Percentiles rank a stretch among this genome's conserved stretches.
Conservation (phyloP, 2,888 invertebrate genomes). For the Ischnus inquisitorius region DNA sequence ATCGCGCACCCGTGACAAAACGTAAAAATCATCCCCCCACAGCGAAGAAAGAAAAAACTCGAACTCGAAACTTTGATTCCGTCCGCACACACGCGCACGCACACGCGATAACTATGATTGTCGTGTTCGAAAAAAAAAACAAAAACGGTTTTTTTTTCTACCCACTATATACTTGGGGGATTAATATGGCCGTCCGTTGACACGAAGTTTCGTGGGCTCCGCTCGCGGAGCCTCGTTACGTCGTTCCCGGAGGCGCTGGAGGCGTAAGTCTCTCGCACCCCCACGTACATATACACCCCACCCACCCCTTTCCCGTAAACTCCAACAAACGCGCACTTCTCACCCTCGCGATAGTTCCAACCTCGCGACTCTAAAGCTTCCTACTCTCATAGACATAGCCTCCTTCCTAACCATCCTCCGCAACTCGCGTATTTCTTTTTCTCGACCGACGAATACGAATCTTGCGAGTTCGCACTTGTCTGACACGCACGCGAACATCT, state of each 20-base stretch:
- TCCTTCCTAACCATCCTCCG: background rate
- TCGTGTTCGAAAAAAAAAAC: slow-evolving; percentile 1
- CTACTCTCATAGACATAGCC: slow-evolving; percentile 67
- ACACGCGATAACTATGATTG: background rate
- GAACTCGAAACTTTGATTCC: background rate
- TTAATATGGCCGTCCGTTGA: slow-evolving; percentile 78
- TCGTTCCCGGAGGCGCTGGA: slow-evolving; percentile 69
- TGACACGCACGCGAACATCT: background rate
- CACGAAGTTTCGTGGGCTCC: slow-evolving; percentile 71
- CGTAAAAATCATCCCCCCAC: background rate
- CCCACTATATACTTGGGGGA: slow-evolving; percentile 67
- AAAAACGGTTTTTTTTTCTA: slow-evolving; percentile 57
- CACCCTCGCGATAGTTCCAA: slow-evolving; percentile 63
- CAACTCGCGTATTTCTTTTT: too few species aligned
- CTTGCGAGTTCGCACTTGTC: background rate
- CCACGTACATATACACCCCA: slow-evolving; percentile 38
- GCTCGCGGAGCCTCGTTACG: slow-evolving; percentile 65
- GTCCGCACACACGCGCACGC: background rate
- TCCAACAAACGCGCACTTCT: slow-evolving; percentile 68
- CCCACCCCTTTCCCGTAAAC: slow-evolving; percentile 60
- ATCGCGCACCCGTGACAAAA: slow-evolving; percentile 2
- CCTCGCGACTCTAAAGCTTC: slow-evolving; percentile 45
- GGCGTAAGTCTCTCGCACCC: slow-evolving; percentile 61
- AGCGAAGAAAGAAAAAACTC: background rate
- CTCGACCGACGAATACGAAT: background rate